phyloP scores from a whole-genome alignment of 2,797 vertebrate species.

The Threskiornis aethiopicus region DNA sequence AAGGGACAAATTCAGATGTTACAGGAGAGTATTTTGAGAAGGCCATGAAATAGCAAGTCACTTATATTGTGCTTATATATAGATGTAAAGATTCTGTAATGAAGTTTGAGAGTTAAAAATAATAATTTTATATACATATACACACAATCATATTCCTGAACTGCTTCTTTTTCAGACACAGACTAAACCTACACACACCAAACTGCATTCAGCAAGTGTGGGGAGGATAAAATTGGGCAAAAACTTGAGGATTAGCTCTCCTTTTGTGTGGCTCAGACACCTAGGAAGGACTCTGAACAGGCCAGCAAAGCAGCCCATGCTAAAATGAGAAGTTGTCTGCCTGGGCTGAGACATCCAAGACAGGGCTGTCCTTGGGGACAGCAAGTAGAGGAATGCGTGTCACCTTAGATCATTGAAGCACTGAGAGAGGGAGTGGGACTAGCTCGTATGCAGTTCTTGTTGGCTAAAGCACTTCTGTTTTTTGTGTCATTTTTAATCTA shows the following conservation, averaged over 20 bases:
- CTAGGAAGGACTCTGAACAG: background rate
- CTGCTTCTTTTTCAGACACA: background rate
- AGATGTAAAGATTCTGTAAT: background rate
- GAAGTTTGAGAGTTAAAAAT: background rate
- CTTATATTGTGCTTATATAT: background rate
- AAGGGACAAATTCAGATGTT: background rate
- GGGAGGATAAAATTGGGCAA: background rate
- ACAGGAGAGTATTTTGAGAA: background rate
- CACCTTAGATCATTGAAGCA: background rate
- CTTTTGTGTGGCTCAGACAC: background rate
- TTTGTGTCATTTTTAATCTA: background rate
- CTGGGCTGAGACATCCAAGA: background rate
- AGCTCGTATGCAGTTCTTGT: rapidly evolving
- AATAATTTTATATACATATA: background rate
- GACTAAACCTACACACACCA: background rate
- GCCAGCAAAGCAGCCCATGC: background rate
- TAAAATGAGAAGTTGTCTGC: background rate
- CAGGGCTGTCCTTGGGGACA: background rate
- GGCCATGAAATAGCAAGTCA: background rate
- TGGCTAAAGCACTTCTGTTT: background rate
- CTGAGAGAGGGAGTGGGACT: background rate
- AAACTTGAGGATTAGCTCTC: background rate
- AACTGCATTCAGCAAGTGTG: background rate
- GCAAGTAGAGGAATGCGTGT: background rate
- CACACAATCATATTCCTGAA: background rate